A percentile compares a stretch with the other conserved stretches of the same genome.
phyloP scores from a whole-genome alignment of 2,113 vertebrate species.

The Centropristis striata region DNA sequence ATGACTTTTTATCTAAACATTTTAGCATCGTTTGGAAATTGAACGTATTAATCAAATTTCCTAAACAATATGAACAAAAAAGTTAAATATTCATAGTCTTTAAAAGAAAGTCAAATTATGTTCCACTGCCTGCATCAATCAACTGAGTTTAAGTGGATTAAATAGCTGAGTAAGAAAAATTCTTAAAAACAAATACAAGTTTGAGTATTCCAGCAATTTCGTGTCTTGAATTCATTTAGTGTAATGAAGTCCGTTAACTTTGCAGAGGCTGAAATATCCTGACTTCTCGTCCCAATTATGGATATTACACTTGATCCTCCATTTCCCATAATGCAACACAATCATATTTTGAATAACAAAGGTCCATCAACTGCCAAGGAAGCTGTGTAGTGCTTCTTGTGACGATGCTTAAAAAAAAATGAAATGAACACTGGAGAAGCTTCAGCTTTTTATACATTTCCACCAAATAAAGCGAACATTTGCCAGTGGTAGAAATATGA shows the following conservation, averaged over 20 bases:
- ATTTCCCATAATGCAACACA: slow-evolving; percentile 16
- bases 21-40: background rate
- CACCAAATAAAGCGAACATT: slow-evolving; percentile 24
- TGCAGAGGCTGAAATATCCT: background rate
- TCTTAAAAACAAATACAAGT: too few relatives aligned
- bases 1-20: background rate
- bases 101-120: background rate
- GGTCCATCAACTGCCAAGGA: background rate
- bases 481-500: slow-evolving; percentile 9
- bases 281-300: background rate
- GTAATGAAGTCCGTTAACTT: background rate
- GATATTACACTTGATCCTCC: background rate
- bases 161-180: background rate
- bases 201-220: background rate
- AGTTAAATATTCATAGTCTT: background rate
- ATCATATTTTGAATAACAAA: background rate
- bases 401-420: slow-evolving; percentile 1
- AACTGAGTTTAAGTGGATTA: background rate
- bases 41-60: background rate
- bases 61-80: background rate
- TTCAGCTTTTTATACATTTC: slow-evolving; percentile 47
- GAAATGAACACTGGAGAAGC: slow-evolving; percentile 1
- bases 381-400: background rate
- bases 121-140: background rate
- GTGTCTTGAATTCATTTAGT: too few relatives aligned